Percentiles rank a stretch among this genome's conserved stretches.
Evolutionary conservation across 2,888 invertebrate species (phyloP).

Genomic region (Anodontia alba): DNA sequence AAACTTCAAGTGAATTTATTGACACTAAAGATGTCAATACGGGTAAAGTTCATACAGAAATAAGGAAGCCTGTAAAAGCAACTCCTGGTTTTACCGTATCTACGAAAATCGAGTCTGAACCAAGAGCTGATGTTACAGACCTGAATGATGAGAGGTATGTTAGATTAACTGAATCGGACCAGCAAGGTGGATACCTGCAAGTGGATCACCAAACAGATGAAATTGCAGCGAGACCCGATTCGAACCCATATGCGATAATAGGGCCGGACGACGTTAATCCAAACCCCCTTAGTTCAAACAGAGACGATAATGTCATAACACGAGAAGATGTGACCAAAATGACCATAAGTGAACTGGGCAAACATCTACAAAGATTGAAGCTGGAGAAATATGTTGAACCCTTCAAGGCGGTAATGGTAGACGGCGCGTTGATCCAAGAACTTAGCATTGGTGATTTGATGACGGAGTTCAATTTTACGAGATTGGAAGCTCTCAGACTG

Average conservation of each 20-base stretch:
- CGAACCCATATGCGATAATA: not conserved
- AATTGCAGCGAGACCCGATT: not conserved
- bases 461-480: constrained; percentile 58
- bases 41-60: not conserved
- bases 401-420: constrained; percentile 57
- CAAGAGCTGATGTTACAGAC: too few relatives aligned
- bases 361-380: constrained; percentile 56
- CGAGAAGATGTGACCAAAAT: constrained; percentile 47
- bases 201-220: constrained; percentile 1
- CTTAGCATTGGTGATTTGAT: constrained; percentile 48
- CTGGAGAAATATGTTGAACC: constrained; percentile 54
- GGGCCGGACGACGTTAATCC: not conserved
- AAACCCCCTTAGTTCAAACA: too few relatives aligned
- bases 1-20: not conserved
- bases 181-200: not conserved
- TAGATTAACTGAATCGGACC: not conserved
- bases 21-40: not conserved
- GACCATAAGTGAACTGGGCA: constrained; percentile 54
- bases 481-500: constrained; percentile 59
- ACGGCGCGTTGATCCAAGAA: constrained; percentile 55
- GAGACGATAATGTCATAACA: not conserved
- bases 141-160: not conserved
- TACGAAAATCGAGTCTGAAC: too few relatives aligned
- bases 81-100: too few relatives aligned
- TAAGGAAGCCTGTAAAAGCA: too few relatives aligned